These are phyloP conservation scores for Holcopasites calliopsidis DNA, from an alignment of 1,140 invertebrate genomes.

Conservation along the genomic window DNA sequence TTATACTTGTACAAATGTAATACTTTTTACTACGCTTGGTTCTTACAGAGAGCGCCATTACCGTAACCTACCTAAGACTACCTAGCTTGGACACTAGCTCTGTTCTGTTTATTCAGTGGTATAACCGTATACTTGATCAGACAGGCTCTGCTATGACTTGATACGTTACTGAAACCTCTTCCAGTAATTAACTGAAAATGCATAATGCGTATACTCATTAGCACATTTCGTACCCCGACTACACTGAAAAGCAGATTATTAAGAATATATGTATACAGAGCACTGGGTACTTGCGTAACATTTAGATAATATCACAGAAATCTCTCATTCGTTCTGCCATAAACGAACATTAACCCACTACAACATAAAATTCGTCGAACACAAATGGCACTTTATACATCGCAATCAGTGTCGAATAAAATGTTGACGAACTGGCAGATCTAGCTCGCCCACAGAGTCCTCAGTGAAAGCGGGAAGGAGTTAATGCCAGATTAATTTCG, in stretches of 20 bases:
- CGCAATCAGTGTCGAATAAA: not conserved
- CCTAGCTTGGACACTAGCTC: not conserved
- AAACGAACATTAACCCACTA: not conserved
- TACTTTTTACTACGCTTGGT: too few species aligned
- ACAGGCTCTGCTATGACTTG: too few species aligned
- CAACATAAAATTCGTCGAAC: not conserved
- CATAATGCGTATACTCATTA: not conserved
- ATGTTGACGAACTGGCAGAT: not conserved
- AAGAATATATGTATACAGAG: too few species aligned
- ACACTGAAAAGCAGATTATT: too few species aligned
- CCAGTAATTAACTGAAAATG: not conserved
- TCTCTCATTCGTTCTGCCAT: not conserved
- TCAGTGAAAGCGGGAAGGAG: not conserved
- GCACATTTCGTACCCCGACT: not conserved
- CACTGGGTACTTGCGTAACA: constrained; percentile 7
- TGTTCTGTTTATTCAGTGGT: constrained; percentile 25
- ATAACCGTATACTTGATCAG: constrained; percentile 29
- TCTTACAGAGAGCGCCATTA: too few species aligned
- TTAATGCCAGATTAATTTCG: constrained; percentile 10
- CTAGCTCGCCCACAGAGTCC: not conserved
- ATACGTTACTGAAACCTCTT: too few species aligned
- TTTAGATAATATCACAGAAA: not conserved
- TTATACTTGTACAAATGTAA: too few species aligned
- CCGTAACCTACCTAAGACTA: too few species aligned
- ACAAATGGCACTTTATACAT: constrained; percentile 8